Evolutionary conservation across 1,140 invertebrate species (phyloP).

Genomic region (Leptopilina clavipes): DNA sequence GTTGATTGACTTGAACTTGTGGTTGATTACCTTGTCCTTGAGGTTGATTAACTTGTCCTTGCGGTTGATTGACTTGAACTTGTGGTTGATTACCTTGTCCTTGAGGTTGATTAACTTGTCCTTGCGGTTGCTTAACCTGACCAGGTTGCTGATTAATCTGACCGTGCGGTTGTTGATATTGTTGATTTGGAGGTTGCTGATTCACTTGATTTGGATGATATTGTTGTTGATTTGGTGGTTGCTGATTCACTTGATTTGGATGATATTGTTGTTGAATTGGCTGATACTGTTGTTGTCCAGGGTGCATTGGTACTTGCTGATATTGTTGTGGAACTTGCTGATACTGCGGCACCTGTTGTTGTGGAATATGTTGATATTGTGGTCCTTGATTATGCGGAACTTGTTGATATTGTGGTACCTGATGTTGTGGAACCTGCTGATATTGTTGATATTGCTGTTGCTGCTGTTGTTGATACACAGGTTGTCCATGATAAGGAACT

Average conservation of each 20-base stretch:
- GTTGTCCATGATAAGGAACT: too few species aligned
- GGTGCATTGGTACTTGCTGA: slow-evolving; percentile 27
- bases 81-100: slow-evolving; percentile 14
- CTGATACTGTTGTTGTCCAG: slow-evolving; percentile 35
- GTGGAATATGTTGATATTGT: slow-evolving; percentile 32
- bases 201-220: slow-evolving; percentile 37
- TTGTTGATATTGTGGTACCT: slow-evolving; percentile 39
- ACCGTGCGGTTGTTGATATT: slow-evolving; percentile 38
- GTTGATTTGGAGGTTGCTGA: too few species aligned
- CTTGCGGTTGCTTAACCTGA: slow-evolving; percentile 33
- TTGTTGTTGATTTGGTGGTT: too few species aligned
- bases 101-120: slow-evolving; percentile 41
- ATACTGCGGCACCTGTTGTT: slow-evolving; percentile 46
- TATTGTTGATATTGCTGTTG: slow-evolving; percentile 1
- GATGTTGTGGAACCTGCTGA: slow-evolving; percentile 4
- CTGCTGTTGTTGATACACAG: too few species aligned
- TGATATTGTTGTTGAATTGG: slow-evolving; percentile 35
- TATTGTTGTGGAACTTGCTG: slow-evolving; percentile 58
- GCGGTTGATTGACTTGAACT: slow-evolving; percentile 39
- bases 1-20: slow-evolving; percentile 40
- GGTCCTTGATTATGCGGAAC: neutral
- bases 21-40: slow-evolving; percentile 25
- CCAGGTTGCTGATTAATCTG: too few species aligned
- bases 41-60: slow-evolving; percentile 38
- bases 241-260: slow-evolving; percentile 31